Base-by-base conservation (phyloP, 1,140 invertebrate species). In the Magallana ariakensis region DNA sequence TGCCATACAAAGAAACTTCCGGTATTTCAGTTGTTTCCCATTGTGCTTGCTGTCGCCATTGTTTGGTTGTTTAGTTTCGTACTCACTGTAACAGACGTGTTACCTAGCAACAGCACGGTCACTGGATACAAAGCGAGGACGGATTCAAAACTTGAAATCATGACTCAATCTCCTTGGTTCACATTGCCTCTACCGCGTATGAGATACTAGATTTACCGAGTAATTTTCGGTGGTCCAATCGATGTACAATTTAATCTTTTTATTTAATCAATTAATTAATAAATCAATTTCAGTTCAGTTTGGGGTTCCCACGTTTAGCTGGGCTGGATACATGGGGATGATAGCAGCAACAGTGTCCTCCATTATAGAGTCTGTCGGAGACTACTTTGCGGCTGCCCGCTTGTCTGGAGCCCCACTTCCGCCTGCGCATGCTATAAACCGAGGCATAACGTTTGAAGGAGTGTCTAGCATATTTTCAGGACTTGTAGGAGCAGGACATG, bases 301-400 rank as follows among this genome's bases (percentile, higher is more conserved):
- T 80, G 97, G 97, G 2, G 88, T 95, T 16, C 97, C 98, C 0
- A 97, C 97, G 0, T 96, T 94, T 0, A 96, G 95, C 70, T 94
- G 96, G 10, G 96, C 96, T 1, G 97, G 97, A 0, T 97, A 97
- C 8, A 94, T 98, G 19, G 97, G 97, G 0, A 97, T 98, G 96
- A 89, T 98, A 60, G 97, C 97, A 9, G 97, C 97, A 0, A 97
- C 98, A 4, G 92, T 98, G 9, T 97, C 97, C 0, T 97, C 97
- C 80, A 97, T 97, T 0, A 96, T 98, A 8, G 97, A 98, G 94
- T 97, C 97, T 0, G 96, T 98, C 85, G 97, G 97, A 91, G 97
- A 98, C 94, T 98, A 98, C 94, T 97, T 97, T 60, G 97, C 97
- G 9, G 97, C 97, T 7, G 97, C 97, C 0, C 96, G 96, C 93